Percentiles rank a stretch among this genome's conserved stretches.
Evolutionary conservation across 2,113 vertebrate genomes (phyloP).

Genomic region (Sorex fumeus): DNA sequence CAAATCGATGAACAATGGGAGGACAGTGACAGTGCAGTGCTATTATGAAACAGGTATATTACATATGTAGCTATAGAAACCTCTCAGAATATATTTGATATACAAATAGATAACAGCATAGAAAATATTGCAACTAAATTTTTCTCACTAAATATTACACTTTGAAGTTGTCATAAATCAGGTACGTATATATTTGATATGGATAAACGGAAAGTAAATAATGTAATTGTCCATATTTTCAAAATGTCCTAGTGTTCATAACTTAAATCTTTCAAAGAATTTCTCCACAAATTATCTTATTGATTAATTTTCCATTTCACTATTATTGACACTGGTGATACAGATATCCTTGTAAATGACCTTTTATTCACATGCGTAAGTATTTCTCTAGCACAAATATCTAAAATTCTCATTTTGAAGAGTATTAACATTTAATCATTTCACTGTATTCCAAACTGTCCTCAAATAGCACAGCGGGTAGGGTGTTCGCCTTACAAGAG

Average conservation of each 20-base stretch:
- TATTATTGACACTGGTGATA: neutral
- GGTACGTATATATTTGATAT: neutral
- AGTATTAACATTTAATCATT: neutral
- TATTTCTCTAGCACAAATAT: conserved; percentile 30
- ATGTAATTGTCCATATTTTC: conserved; percentile 19
- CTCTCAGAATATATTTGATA: conserved; percentile 4
- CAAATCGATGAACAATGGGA: no score
- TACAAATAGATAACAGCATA: neutral
- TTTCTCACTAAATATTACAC: conserved; percentile 13
- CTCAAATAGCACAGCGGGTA: neutral
- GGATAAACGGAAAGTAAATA: neutral
- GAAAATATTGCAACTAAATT: neutral
- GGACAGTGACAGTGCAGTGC: no score
- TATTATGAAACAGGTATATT: neutral
- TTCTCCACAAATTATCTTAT: neutral
- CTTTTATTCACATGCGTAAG: neutral
- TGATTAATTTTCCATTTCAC: conserved; percentile 10
- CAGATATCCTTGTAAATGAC: neutral
- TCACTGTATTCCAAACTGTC: neutral
- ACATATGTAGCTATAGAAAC: neutral
- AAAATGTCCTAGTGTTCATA: neutral
- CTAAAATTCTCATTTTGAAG: neutral
- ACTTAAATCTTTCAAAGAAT: no score
- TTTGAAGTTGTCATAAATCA: conserved; percentile 22
- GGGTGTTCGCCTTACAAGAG: no score